Conservation (phyloP, 1,140 invertebrate species). For the Rhynchophorus ferrugineus region DNA sequence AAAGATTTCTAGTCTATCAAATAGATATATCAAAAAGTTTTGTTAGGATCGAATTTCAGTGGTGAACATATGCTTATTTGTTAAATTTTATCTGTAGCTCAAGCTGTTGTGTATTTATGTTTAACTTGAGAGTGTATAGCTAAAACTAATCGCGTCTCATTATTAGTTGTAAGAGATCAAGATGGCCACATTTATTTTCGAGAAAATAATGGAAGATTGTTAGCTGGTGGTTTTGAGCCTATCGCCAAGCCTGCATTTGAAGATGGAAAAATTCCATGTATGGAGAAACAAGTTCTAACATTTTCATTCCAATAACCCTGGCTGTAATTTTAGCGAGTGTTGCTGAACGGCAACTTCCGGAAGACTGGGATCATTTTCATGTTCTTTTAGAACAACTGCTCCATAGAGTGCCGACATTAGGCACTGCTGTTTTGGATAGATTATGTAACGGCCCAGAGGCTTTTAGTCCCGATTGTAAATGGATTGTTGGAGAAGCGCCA, state of each 20-base stretch:
- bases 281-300: conserved; percentile 12
- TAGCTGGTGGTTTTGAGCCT: conserved; percentile 82
- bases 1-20: too few species aligned
- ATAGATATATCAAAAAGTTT: too few species aligned
- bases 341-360: conserved; percentile 56
- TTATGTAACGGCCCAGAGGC: conserved; percentile 85
- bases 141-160: too few species aligned
- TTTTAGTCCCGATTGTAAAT: conserved; percentile 88
- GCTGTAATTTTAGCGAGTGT: conserved; percentile 13
- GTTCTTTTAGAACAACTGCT: conserved; percentile 79
- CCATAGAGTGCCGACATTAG: conserved; percentile 71
- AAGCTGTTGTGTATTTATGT: too few species aligned
- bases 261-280: conserved; percentile 58
- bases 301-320: conserved; percentile 8
- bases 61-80: too few species aligned
- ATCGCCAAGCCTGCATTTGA: conserved; percentile 85
- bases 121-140: too few species aligned
- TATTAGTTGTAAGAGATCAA: conserved; percentile 75
- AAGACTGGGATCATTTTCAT: conserved; percentile 96
- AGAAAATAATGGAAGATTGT: conserved; percentile 68
- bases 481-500: conserved; percentile 86
- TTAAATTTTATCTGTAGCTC: too few species aligned
- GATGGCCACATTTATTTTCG: conserved; percentile 85
- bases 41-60: too few species aligned
- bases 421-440: conserved; percentile 62